Evolutionary conservation across 2,888 invertebrate genomes (phyloP), one percentile per base, ranked within the genome.

Genomic region (Eulithis prunata): DNA sequence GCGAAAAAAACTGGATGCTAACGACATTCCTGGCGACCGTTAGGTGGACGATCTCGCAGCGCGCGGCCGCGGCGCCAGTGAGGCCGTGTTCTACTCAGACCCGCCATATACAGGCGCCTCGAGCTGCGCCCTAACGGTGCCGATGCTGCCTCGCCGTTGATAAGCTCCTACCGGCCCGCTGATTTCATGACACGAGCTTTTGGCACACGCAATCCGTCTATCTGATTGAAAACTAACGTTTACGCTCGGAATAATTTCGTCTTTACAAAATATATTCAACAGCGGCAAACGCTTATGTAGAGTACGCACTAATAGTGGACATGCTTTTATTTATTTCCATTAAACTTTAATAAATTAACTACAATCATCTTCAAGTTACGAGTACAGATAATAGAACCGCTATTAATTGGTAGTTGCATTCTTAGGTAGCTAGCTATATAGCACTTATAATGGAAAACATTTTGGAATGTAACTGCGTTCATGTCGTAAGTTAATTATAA

Each of bases 1-100:
- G 81, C 85, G 21, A 32, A 86, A 89, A 89, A 49, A 88, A 87
- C 85, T 85, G 80, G 88, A 85, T 79, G 78, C 80, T 84, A 84
- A 84, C 88, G 82, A 85, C 90, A 90, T 90, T 90, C 89, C 87
- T 86, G 84, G 78, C 77, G 81, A 89, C 89, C 89, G 89, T 90
- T 91, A 90, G 82, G 80, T 86, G 84, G 88, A 85, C 83, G 83
- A 84, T 81, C 82, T 81, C 62, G 52, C 75, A 78, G 79, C 79
- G 75, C 78, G 73, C 66, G 51, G 41, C 71, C 63, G 73, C 77
- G 74, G 71, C 70, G 38, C n/a, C 32, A n/a, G 10, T 13, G 64
- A 57, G 64, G 72, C 71, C 71, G 75, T 72, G 74, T 72, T 72
- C 73, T 72, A 73, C 71, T 63, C 67, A 56, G 64, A 54, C 61